Base-by-base conservation (phyloP, 2,888 invertebrate genomes). In the Leptarthrus brevirostris region DNA sequence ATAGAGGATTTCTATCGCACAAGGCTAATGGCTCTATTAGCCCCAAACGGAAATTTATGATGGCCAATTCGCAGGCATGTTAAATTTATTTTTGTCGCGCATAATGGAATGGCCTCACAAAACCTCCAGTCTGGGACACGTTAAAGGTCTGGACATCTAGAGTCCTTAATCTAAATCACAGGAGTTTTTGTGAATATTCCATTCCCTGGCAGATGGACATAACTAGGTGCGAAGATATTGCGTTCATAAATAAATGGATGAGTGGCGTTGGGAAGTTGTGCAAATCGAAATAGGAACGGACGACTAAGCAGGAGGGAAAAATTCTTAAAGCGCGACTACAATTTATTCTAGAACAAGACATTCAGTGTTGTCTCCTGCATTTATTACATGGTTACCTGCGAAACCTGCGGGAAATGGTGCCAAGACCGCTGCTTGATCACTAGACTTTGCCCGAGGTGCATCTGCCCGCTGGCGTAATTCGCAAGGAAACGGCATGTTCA, bases 221-320 rank as follows among this genome's bases (percentile, higher is more conserved):
- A 72, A 34, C 22, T 34, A 69, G 74, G 70, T 74, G 74, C 70
- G 69, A 74, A 74, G 49, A 69, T 58, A 70, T 69, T 34, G 47
- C 49, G 12, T 47, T 74, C 74, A 74, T 74, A 70, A 74, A 74
- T 74, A 74, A 74, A 74, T 70, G 74, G 58, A 74, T 58, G 69
- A 74, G 30, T 22, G 16, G 36, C 14, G 16, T 12, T n/a, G 20
- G 34, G 49, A 69, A 40, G 34, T 14, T 16, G 52, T 36, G 52
- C 69, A 69, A 69, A 69, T 34, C 20, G 34, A 49, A 69, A 52
- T 52, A n/a, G 22, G 52, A 69, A 30, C 69, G 34, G 52, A 69
- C 30, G 69, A 26, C 18, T 24, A 47, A 69, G 10, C 49, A 34
- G 52, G 14, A 52, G n/a, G n/a, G 30, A 69, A 69, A 52, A 49